These are phyloP conservation scores for Zapus hudsonius DNA, from an alignment of 2,113 vertebrate species.

Conservation along the genomic window DNA sequence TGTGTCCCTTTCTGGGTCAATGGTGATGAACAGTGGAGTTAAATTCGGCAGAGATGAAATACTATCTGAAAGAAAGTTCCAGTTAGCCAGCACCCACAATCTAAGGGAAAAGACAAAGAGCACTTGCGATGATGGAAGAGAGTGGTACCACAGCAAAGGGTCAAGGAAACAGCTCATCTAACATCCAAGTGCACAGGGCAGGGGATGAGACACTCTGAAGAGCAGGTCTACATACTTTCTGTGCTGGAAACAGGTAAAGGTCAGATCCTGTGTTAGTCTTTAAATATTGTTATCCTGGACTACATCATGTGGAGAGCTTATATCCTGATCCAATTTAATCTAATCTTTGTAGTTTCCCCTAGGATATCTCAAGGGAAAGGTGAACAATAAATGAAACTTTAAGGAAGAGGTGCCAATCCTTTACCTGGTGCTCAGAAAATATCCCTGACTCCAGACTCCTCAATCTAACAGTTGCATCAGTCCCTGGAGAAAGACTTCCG, in stretches of 20 bases:
- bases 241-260: no score
- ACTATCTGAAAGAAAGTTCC: slow-evolving; percentile 85
- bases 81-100: background rate
- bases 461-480: background rate
- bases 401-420: background rate
- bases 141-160: rapidly evolving
- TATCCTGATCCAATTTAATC: background rate
- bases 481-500: background rate
- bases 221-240: background rate
- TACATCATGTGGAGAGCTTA: background rate
- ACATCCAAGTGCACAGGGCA: rapidly evolving
- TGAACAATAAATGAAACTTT: background rate
- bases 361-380: background rate
- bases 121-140: background rate
- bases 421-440: background rate
- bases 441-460: background rate
- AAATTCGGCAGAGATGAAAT: slow-evolving; percentile 92
- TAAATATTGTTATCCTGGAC: background rate
- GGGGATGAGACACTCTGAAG: background rate
- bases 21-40: slow-evolving; percentile 95
- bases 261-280: rapidly evolving
- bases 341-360: background rate
- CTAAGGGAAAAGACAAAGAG: background rate
- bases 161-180: background rate
- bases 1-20: slow-evolving; percentile 95